phyloP scores from a whole-genome alignment of 2,888 invertebrate genomes.

The Cepaea hortensis region DNA sequence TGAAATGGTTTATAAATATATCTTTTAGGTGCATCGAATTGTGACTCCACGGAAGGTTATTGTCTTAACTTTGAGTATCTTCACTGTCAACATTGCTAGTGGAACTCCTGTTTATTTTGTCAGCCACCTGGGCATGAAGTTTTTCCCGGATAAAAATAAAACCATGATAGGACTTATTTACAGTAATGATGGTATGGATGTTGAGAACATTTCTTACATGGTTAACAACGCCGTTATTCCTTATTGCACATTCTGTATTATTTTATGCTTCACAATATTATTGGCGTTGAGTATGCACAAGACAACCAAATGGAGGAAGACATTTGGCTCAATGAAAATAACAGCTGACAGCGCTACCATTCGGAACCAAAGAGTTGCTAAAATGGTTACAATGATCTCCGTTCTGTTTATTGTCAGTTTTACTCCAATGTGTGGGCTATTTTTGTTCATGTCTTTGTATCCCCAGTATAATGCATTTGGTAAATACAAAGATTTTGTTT shows the following conservation, averaged over 20 bases:
- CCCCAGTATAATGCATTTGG: neutral
- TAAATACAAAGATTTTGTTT: neutral
- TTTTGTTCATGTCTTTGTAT: neutral
- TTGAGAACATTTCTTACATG: neutral
- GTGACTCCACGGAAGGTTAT: neutral
- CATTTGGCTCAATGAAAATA: neutral
- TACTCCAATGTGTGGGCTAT: neutral
- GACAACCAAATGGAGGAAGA: neutral
- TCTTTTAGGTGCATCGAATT: neutral
- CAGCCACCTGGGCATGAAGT: neutral
- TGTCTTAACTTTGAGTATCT: neutral
- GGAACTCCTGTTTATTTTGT: neutral
- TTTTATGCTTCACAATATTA: neutral
- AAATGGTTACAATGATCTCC: neutral
- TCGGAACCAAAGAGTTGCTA: neutral
- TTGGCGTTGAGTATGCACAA: neutral
- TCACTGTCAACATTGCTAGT: neutral
- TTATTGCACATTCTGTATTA: neutral
- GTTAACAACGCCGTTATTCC: neutral
- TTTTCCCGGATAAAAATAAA: neutral
- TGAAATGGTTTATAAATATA: neutral
- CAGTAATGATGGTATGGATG: neutral
- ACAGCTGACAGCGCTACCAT: neutral
- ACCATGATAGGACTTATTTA: neutral
- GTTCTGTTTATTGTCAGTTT: neutral